These are phyloP conservation scores for Philypnodon macrostomus DNA, from an alignment of 2,797 vertebrate genomes.

Conservation along the genomic window DNA sequence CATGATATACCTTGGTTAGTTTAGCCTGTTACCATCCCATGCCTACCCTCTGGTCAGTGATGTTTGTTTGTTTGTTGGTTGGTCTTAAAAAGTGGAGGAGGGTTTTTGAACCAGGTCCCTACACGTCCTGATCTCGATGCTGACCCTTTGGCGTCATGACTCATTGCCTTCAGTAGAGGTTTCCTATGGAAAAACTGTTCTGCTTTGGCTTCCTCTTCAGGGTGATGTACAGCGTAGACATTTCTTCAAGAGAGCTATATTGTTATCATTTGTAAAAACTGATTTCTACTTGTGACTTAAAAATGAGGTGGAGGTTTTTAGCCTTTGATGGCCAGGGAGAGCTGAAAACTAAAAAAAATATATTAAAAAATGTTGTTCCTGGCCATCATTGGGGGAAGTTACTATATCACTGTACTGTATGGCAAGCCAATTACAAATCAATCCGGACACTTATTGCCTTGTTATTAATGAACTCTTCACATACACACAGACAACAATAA, in stretches of 20 bases:
- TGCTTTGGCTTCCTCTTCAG: conserved; percentile 85
- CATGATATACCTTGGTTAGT: neutral
- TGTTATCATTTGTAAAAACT: conserved; percentile 80
- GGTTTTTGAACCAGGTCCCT: conserved; percentile 75
- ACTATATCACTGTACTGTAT: conserved; percentile 86
- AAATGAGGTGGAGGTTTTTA: conserved; percentile 64
- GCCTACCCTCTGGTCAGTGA: neutral
- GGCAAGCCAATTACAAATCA: conserved; percentile 80
- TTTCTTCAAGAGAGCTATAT: conserved; percentile 83
- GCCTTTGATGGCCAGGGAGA: conserved; percentile 66
- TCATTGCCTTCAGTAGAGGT: conserved; percentile 85
- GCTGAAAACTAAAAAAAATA: too few species aligned
- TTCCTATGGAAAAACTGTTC: conserved; percentile 87
- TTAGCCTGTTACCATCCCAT: neutral
- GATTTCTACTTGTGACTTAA: conserved; percentile 81
- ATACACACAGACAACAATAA: conserved; percentile 57
- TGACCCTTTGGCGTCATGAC: conserved; percentile 74
- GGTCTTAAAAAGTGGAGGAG: conserved; percentile 66
- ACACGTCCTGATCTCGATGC: conserved; percentile 73
- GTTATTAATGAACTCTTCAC: conserved; percentile 65
- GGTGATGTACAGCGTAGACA: conserved; percentile 84
- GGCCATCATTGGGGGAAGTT: conserved; percentile 69
- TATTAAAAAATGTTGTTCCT: conserved; percentile 53
- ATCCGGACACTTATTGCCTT: conserved; percentile 80
- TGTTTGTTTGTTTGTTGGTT: conserved; percentile 56